These are phyloP conservation scores for Lepisosteus oculatus DNA, from an alignment of 2,113 vertebrate species.

Conservation along the genomic window DNA sequence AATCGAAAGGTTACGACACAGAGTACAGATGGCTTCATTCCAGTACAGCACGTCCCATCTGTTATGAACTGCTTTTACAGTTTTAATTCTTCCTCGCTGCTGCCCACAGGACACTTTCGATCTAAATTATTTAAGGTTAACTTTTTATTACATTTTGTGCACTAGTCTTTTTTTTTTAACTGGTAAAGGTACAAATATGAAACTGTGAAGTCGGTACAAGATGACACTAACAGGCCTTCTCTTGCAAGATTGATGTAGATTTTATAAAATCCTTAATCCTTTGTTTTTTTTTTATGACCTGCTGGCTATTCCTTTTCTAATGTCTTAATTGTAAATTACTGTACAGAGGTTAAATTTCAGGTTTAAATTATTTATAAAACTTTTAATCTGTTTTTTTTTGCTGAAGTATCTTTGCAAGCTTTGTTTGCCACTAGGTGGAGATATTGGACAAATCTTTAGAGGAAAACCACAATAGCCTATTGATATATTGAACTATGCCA, in stretches of 20 bases:
- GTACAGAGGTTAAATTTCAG: constrained; percentile 4
- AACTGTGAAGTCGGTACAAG: too few species aligned
- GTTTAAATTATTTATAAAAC: constrained; percentile 64
- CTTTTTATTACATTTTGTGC: too few species aligned
- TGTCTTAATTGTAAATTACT: constrained; percentile 38
- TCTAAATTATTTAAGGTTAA: too few species aligned
- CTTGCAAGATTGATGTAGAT: too few species aligned
- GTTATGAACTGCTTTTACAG: constrained; percentile 37
- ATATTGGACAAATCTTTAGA: constrained; percentile 26
- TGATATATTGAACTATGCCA: too few species aligned
- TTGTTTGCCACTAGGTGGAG: constrained; percentile 24
- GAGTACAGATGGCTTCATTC: constrained; percentile 83
- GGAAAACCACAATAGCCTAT: too few species aligned
- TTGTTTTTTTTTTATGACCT: constrained; percentile 15
- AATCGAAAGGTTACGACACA: constrained; percentile 74
- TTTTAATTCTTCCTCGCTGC: too few species aligned
- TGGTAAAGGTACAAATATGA: too few species aligned
- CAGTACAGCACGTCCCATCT: constrained; percentile 72
- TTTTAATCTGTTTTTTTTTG: constrained; percentile 25
- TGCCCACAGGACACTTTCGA: too few species aligned
- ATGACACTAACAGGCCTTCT: too few species aligned
- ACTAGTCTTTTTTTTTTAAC: too few species aligned
- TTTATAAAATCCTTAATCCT: too few species aligned
- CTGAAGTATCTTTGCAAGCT: constrained; percentile 29
- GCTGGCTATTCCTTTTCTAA: constrained; percentile 41